phyloP scores from a whole-genome alignment of 2,113 vertebrate genomes.

The Trematomus loennbergii region DNA sequence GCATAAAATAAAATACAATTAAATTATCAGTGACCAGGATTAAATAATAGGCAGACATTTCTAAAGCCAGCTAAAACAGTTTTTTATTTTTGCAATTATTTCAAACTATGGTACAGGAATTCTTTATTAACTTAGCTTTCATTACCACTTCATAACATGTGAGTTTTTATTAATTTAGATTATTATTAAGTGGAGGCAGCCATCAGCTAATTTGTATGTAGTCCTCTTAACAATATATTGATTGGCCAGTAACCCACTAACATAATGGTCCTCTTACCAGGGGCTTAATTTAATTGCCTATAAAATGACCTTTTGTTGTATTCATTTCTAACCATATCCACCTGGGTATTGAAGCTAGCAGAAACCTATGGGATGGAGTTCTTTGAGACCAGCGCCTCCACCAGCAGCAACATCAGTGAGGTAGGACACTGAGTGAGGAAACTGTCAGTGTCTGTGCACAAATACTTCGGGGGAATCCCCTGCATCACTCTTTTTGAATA shows the following conservation, averaged over 20 bases:
- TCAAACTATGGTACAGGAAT: neutral
- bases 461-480: neutral
- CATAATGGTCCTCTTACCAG: neutral
- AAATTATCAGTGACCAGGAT: neutral
- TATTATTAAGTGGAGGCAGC: neutral
- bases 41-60: neutral
- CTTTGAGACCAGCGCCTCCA: constrained; percentile 96
- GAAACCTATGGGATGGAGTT: constrained; percentile 95
- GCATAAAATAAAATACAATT: no score
- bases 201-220: neutral
- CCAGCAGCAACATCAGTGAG: constrained; percentile 92
- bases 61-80: neutral
- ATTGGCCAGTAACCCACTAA: no score
- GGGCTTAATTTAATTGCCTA: no score
- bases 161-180: neutral
- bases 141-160: neutral
- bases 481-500: neutral
- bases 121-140: neutral
- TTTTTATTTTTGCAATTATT: neutral
- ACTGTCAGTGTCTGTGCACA: neutral
- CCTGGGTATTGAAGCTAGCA: constrained; percentile 85
- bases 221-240: neutral
- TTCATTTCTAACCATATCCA: neutral
- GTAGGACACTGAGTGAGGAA: constrained; percentile 66
- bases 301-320: neutral